Evolutionary conservation across 2,797 vertebrate species (phyloP), one percentile per base, ranked within the genome.

Genomic region (Phoxinus dragarum): DNA sequence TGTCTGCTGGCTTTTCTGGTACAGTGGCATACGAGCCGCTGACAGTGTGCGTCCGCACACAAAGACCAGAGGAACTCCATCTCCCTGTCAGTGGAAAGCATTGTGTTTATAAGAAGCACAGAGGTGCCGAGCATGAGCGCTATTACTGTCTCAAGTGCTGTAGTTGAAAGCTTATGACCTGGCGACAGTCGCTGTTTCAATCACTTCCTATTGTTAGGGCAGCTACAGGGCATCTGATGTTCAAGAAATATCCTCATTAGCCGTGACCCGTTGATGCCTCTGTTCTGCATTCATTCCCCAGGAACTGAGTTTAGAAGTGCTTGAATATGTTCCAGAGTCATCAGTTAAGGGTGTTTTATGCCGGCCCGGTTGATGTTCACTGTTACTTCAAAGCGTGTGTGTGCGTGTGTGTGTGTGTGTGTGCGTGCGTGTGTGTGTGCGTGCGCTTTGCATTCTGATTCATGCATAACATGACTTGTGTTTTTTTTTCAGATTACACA

Each of bases 401-500:
- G 75, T 10, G 54, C 40, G 75, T 67, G 47, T 74, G 16, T 31
- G 42, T n/a, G 34, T 34, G 34, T 79, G 14, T 34, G 47, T n/a
- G 1, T 86, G 21, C 31, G 21, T n/a, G 71, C 76, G 3, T 88
- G n/a, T 84, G 74, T 86, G 21, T 61, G 11, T 61, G 59, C 27
- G 2, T 34, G 14, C 14, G 59, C 3, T 66, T 68, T 34, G 10
- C 16, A 61, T 47, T 11, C 19, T 38, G 71, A 49, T 52, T 11
- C 19, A 42, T 61, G 5, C 4, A 73, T 73, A 74, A 47, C 40
- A 36, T 34, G 10, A 56, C 10, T 40, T 23, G 0, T 52, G 8
- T 44, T 9, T 77, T 79, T 61, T 86, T 36, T 90, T 6, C 77
- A 96, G 95, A 96, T 90, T 95, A 96, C 31, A 0, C 3, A 0